Base-by-base conservation (phyloP, 2,888 invertebrate species). In the Nasonovia ribisnigri region DNA sequence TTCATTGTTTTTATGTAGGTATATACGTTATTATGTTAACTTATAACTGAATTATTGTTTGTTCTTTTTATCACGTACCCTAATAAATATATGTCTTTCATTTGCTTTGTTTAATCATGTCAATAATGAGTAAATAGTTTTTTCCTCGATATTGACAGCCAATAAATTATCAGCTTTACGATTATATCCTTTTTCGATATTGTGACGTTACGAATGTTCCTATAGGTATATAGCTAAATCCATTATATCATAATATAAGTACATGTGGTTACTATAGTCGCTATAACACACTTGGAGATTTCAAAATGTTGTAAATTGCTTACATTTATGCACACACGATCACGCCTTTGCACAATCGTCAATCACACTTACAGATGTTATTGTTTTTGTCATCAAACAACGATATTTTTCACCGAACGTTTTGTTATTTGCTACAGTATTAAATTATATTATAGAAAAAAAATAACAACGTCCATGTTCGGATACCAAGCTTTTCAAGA, bases 1-100 rank as follows among this genome's bases (percentile, higher is more conserved):
- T 57, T 89, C 26, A n/a, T 89, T 89, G 57, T 89, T 43, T 89
- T 89, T 43, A 86, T 29, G 46, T 29, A 86, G 16, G 46, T 29
- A 29, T 43, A 42, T 8, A 5, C 29, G 13, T 46, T 46, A 46
- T 46, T 46, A 46, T 1, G 46, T 54, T 54, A 8, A 29, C 29
- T 42, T 86, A 86, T 26, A 46, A 86, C n/a, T 4, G 46, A 86
- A 43, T 43, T 11, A 46, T 46, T 86, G 29, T 86, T 16, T 1
- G 86, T n/a, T 86, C 42, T 86, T 86, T 84, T 46, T 46, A 86
- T 29, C 5, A 46, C 29, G 46, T 13, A 46, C 46, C 29, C 6
- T 29, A 29, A 43, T 86, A 26, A 26, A 86, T 86, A 16, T 46
- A 43, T 48, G 29, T 86, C 46, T 86, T n/a, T 86, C 46, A 46